Conservation (phyloP, 92 coral and sea anemone species). For the Phenganax stokvisi region DNA sequence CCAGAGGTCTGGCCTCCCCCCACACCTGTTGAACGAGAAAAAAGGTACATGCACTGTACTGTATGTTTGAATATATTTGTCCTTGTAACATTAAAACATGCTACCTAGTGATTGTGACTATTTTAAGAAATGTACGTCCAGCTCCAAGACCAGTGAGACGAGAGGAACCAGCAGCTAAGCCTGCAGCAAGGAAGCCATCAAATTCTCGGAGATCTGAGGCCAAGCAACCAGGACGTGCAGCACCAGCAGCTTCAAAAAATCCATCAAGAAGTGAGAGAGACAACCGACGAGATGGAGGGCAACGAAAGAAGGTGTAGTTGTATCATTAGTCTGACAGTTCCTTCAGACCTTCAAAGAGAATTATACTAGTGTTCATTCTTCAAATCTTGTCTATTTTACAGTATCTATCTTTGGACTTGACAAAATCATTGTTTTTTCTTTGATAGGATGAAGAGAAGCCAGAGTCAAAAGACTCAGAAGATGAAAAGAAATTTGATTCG, state of each 20-base stretch:
- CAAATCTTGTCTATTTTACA: not conserved
- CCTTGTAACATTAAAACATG: not conserved
- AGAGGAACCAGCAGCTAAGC: conserved; percentile 62
- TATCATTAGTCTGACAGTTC: not conserved
- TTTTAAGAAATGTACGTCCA: conserved; percentile 71
- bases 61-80: not conserved
- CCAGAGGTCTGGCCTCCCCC: conserved; percentile 99
- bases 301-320: conserved; percentile 16
- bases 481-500: conserved; percentile 90
- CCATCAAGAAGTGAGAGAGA: conserved; percentile 46
- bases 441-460: conserved; percentile 25
- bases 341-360: not conserved
- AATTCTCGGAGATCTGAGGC: conserved; percentile 55
- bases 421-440: too few species aligned
- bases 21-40: conserved; percentile 93
- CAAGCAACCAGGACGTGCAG: conserved; percentile 69
- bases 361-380: not conserved
- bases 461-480: conserved; percentile 54
- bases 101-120: not conserved
- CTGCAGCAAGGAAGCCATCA: conserved; percentile 62
- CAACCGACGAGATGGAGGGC: not conserved
- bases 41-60: conserved; percentile 50
- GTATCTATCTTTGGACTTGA: not conserved
- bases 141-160: conserved; percentile 77
- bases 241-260: conserved; percentile 52